Percentiles rank a stretch among this genome's conserved stretches.
phyloP scores from a whole-genome alignment of 2,113 vertebrate genomes.

The Tragelaphus scriptus region DNA sequence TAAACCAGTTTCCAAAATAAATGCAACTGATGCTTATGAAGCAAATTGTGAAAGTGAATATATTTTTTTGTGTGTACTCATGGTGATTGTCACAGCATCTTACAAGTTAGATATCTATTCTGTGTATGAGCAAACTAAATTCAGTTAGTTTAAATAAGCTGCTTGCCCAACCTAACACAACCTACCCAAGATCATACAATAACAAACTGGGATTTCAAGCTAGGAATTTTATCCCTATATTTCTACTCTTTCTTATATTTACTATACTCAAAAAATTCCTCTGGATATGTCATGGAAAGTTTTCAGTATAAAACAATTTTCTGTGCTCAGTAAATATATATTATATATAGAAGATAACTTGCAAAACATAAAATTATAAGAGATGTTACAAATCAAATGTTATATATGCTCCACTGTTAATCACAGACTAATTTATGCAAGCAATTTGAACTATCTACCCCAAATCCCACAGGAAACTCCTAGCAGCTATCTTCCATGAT shows the following conservation, averaged over 20 bases:
- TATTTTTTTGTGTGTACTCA: neutral
- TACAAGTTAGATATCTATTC: neutral
- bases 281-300: neutral
- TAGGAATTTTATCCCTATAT: neutral
- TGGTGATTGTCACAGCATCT: neutral
- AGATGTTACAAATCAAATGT: neutral
- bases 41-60: neutral
- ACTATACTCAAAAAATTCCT: neutral
- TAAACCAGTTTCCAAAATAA: neutral
- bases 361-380: neutral
- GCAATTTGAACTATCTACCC: neutral
- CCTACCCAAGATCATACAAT: neutral
- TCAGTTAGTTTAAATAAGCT: neutral
- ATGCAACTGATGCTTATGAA: neutral
- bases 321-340: neutral
- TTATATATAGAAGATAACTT: neutral
- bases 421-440: neutral
- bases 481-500: neutral
- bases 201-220: neutral
- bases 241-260: neutral
- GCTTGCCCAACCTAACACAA: neutral
- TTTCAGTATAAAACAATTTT: neutral
- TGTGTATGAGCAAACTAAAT: neutral
- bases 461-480: neutral
- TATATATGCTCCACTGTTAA: neutral